Percentiles rank a stretch among this genome's conserved stretches.
These are phyloP conservation scores for Chitala chitala DNA, from an alignment of 2,113 vertebrate genomes.

Conservation along the genomic window DNA sequence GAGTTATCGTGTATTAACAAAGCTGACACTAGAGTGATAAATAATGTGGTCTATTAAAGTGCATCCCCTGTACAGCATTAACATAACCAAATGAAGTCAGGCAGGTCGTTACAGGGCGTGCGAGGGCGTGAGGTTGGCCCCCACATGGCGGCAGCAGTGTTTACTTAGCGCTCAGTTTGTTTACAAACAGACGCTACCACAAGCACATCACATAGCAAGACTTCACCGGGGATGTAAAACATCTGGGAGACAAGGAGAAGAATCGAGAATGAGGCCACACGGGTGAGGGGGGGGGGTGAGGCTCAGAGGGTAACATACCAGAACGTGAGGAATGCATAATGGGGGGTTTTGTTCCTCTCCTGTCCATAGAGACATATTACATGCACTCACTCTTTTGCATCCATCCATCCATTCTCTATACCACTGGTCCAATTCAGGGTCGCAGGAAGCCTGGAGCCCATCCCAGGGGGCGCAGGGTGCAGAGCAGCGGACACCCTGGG, in stretches of 20 bases:
- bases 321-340: constrained; percentile 18
- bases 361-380: too few relatives aligned
- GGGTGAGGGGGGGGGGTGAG: not conserved
- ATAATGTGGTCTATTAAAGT: not conserved
- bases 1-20: too few relatives aligned
- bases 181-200: constrained; percentile 61
- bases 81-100: not conserved
- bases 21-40: too few relatives aligned
- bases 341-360: not conserved
- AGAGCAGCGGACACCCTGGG: too few relatives aligned
- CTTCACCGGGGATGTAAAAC: constrained; percentile 50
- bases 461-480: too few relatives aligned
- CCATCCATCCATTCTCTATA: too few relatives aligned
- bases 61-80: not conserved
- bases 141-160: constrained; percentile 53
- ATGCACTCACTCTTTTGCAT: too few relatives aligned
- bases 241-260: constrained; percentile 47
- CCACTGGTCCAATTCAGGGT: too few relatives aligned
- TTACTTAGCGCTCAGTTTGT: constrained; percentile 59
- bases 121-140: constrained; percentile 43
- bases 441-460: too few relatives aligned
- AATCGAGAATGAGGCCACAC: not conserved
- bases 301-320: not conserved
- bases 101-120: constrained; percentile 32
- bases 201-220: constrained; percentile 45